These are phyloP conservation scores for Brachionus manjavacas DNA, from an alignment of 1,140 invertebrate genomes.

Conservation along the genomic window DNA sequence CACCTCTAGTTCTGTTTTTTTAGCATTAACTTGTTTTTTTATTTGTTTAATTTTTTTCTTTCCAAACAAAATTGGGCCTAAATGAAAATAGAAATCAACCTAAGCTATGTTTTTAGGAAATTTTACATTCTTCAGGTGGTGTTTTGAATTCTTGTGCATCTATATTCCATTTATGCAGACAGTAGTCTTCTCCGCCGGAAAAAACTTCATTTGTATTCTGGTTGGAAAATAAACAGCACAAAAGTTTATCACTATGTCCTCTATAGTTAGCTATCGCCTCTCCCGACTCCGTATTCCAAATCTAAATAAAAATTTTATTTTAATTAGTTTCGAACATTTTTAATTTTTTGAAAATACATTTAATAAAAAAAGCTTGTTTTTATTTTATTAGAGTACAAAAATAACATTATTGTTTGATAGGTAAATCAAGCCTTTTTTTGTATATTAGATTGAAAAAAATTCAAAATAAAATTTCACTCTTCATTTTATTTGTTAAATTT, in stretches of 20 bases:
- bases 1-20: neutral
- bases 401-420: too few relatives aligned
- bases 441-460: too few relatives aligned
- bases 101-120: neutral
- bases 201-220: neutral
- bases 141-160: conserved; percentile 22
- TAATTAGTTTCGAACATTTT: too few relatives aligned
- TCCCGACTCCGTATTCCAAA: conserved; percentile 17
- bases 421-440: too few relatives aligned
- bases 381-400: too few relatives aligned
- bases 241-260: conserved; percentile 33
- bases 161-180: conserved; percentile 1
- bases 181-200: conserved; percentile 37
- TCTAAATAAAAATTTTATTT: too few relatives aligned
- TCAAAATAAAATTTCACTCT: too few relatives aligned
- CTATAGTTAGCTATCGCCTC: neutral
- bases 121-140: conserved; percentile 26
- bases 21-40: neutral
- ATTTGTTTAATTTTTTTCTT: neutral
- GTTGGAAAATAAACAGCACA: conserved; percentile 12
- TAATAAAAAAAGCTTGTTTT: too few relatives aligned
- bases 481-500: too few relatives aligned
- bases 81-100: neutral
- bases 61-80: conserved; percentile 24
- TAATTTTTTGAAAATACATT: too few relatives aligned